phyloP scores from a whole-genome alignment of 1,140 invertebrate genomes.

The Leptopilina clavipes region DNA sequence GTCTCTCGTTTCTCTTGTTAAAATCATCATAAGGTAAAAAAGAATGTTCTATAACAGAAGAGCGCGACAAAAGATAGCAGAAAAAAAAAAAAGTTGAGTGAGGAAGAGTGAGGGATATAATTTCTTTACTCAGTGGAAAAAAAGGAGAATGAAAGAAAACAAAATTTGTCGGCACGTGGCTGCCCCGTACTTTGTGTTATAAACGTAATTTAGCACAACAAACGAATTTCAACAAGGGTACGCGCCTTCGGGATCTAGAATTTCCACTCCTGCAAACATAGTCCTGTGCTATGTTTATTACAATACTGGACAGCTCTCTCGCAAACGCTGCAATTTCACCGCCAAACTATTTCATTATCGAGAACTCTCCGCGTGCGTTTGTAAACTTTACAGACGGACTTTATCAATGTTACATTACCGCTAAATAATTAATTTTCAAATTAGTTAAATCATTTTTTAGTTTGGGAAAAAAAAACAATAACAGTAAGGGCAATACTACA shows the following conservation, averaged over 20 bases:
- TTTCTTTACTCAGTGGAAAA: background rate
- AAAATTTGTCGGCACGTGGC: background rate
- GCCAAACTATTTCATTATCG: slow-evolving; percentile 33
- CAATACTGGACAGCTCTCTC: background rate
- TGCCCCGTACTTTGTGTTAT: background rate
- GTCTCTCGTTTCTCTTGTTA: slow-evolving; percentile 6
- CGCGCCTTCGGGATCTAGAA: background rate
- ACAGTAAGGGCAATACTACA: too few species aligned
- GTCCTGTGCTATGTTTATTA: slow-evolving; percentile 18
- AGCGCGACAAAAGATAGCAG: background rate
- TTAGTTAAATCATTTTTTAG: background rate
- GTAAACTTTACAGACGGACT: slow-evolving; percentile 5
- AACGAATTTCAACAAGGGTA: slow-evolving; percentile 24
- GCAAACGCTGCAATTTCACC: slow-evolving; percentile 19
- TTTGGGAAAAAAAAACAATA: too few species aligned
- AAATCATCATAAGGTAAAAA: background rate
- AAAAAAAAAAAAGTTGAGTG: background rate
- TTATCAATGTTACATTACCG: background rate
- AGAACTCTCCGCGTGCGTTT: background rate
- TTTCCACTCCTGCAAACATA: slow-evolving; percentile 21
- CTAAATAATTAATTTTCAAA: background rate
- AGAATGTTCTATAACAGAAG: background rate
- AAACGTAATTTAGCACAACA: slow-evolving; percentile 24
- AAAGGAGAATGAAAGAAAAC: background rate
- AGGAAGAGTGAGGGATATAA: background rate